These are phyloP conservation scores for Bos javanicus DNA, from an alignment of 2,113 vertebrate species.

Conservation along the genomic window DNA sequence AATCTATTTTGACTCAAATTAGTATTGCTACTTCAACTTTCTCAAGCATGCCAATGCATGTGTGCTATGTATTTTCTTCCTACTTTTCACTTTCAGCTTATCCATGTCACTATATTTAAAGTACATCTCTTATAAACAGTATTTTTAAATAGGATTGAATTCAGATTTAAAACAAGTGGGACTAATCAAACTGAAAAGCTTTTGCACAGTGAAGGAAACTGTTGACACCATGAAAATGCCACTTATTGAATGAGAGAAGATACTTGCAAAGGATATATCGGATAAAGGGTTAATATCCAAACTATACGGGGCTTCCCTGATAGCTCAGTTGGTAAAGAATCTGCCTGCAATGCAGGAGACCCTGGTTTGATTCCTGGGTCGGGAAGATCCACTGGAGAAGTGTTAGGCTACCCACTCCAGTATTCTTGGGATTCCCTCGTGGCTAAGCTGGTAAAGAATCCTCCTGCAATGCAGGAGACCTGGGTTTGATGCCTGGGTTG, in stretches of 20 bases:
- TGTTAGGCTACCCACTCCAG: not conserved
- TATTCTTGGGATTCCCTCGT: not conserved
- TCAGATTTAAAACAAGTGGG: not conserved
- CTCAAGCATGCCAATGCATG: not conserved
- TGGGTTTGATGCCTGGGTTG: not conserved
- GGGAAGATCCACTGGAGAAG: not conserved
- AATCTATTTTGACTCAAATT: not conserved
- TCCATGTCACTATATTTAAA: not conserved
- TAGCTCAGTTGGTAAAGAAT: not conserved
- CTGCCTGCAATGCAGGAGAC: not conserved
- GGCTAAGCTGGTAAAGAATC: not conserved
- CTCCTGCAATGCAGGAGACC: not conserved
- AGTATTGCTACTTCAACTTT: not conserved
- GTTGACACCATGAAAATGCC: not conserved
- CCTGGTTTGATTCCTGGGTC: not conserved
- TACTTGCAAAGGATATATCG: not conserved
- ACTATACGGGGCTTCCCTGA: not conserved
- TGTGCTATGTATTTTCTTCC: not conserved
- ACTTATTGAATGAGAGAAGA: not conserved
- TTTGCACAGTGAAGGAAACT: not conserved
- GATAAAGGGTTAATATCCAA: not conserved
- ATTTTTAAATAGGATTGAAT: not conserved
- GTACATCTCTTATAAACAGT: not conserved
- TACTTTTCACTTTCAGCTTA: not conserved
- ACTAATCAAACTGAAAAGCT: not conserved